Evolutionary conservation across 2,888 invertebrate genomes (phyloP), one percentile per base, ranked within the genome.

Genomic region (Hedya salicella): DNA sequence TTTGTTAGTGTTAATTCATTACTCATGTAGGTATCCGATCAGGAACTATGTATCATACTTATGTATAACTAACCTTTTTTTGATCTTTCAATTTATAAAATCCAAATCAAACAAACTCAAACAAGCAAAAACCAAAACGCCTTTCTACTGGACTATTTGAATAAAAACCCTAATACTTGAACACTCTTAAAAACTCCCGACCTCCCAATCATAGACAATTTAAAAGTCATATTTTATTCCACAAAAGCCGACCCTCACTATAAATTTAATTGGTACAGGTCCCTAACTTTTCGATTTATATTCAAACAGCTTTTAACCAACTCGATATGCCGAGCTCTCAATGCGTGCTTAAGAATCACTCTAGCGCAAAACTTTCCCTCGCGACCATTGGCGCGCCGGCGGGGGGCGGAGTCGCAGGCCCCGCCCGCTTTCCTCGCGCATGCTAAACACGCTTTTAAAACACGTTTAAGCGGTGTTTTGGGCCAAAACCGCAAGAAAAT

Each of bases 401-500:
- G 17, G 8, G 36, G 77, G 88, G 91, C 71, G 83, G 91, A 80
- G 84, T 68, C 71, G 32, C 25, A 67, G 49, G 75, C 85, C 75
- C 85, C 89, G 85, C 91, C 89, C 74, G 61, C 44, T 69, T 67
- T 70, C 78, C 71, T 80, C 78, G 92, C 92, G 92, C 91, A 91
- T 91, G 91, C 89, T 90, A 91, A 91, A 87, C 87, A 86, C 80
- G 87, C 71, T 82, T 57, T 87, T 91, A 91, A 91, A 82, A 75
- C 87, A 85, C 91, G 90, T 91, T 92, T 92, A 92, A 91, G 91
- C 91, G 91, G 91, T 91, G 82, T 90, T 92, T 92, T 92, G 87
- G 87, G 76, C 81, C 86, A 89, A 91, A 91, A 91, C 91, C 91
- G 82, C 91, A 90, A 86, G 91, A 91, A 91, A 91, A 90, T 89